Evolutionary conservation across 2,113 vertebrate species (phyloP).

Genomic region (Brachirus orientalis): DNA sequence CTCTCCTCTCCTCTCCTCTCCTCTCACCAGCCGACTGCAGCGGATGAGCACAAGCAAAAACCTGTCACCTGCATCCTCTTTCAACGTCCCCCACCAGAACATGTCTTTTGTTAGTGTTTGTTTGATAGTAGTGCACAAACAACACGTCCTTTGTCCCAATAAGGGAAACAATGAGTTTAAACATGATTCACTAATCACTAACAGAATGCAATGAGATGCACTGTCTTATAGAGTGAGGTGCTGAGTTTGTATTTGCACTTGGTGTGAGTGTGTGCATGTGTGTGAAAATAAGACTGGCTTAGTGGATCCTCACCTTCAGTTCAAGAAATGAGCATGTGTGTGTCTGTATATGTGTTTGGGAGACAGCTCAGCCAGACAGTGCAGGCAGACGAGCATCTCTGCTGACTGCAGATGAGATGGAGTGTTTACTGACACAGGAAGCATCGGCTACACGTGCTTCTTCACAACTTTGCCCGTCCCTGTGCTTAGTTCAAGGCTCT

Average conservation of each 20-base stretch:
- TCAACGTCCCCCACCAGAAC: conserved; percentile 5
- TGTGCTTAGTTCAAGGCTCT: conserved; percentile 39
- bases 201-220: conserved; percentile 8
- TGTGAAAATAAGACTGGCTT: conserved; percentile 52
- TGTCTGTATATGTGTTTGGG: conserved; percentile 43
- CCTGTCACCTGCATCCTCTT: conserved; percentile 19
- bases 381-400: conserved; percentile 81
- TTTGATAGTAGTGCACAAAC: conserved; percentile 24
- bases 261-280: conserved; percentile 19
- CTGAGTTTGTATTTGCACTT: conserved; percentile 36
- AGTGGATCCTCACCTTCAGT: conserved; percentile 58
- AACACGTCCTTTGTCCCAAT: conserved; percentile 23
- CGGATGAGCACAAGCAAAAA: conserved; percentile 37
- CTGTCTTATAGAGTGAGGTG: conserved; percentile 11
- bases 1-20: conserved; percentile 38
- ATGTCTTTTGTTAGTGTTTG: conserved; percentile 14
- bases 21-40: conserved; percentile 62
- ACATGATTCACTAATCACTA: conserved; percentile 42
- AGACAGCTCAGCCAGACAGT: conserved; percentile 77
- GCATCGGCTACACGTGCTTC: conserved; percentile 71
- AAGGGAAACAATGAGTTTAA: conserved; percentile 44
- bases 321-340: conserved; percentile 29
- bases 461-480: conserved; percentile 45
- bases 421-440: conserved; percentile 81
- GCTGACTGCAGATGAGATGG: conserved; percentile 84